These are phyloP conservation scores for Mixornis gularis DNA, from an alignment of 2,113 vertebrate species.

Conservation along the genomic window DNA sequence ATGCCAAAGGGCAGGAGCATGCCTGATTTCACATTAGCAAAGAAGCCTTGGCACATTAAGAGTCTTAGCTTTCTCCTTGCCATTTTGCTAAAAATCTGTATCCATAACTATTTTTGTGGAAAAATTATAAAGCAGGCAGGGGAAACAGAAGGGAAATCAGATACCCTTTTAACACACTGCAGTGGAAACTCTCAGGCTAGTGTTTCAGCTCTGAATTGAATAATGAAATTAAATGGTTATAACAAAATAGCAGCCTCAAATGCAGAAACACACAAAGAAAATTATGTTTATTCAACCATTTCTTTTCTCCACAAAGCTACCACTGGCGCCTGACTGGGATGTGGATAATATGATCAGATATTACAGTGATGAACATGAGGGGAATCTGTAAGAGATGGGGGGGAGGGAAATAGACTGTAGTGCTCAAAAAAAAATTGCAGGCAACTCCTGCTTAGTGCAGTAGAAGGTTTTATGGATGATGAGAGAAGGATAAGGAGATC, in stretches of 20 bases:
- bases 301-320: background rate
- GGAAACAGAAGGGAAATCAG: background rate
- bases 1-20: accelerated
- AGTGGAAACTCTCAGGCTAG: background rate
- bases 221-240: background rate
- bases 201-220: background rate
- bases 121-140: background rate
- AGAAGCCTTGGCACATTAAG: background rate
- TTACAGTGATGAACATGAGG: background rate
- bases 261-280: background rate
- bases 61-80: background rate
- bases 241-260: background rate
- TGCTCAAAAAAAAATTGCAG: background rate
- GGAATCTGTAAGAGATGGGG: background rate
- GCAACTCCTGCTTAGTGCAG: background rate
- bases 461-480: background rate
- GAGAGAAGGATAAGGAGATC: background rate
- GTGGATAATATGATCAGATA: background rate
- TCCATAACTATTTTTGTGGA: background rate
- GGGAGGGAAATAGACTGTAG: accelerated
- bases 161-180: background rate
- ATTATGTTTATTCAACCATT: background rate
- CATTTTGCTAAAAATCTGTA: background rate
- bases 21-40: background rate
- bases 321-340: background rate